Evolutionary conservation across 2,888 invertebrate genomes (phyloP).

Genomic region (Eulithis testata): DNA sequence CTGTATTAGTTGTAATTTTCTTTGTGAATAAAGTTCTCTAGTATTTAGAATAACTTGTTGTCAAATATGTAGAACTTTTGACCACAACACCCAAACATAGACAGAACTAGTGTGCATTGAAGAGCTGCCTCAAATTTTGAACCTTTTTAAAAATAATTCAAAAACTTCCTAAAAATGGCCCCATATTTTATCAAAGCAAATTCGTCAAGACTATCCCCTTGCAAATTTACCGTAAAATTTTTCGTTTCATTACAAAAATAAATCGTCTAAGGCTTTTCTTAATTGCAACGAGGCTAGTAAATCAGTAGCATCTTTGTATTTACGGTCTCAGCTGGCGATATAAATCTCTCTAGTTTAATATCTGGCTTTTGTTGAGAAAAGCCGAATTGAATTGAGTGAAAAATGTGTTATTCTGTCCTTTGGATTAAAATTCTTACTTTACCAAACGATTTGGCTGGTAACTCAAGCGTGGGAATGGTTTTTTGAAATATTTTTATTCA

Average conservation of each 20-base stretch:
- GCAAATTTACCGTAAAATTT: slow-evolving; percentile 32
- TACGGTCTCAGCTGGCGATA: slow-evolving; percentile 33
- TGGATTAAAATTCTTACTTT: slow-evolving; percentile 8
- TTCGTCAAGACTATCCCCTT: slow-evolving; percentile 29
- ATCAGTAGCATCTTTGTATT: slow-evolving; percentile 38
- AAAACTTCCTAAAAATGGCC: background rate
- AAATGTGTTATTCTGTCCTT: slow-evolving; percentile 13
- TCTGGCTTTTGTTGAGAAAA: slow-evolving; percentile 31
- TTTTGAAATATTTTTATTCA: too few species aligned
- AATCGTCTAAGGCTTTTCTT: slow-evolving; percentile 35
- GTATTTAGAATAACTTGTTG: too few species aligned
- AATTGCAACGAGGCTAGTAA: slow-evolving; percentile 39
- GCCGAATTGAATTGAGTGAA: slow-evolving; percentile 28
- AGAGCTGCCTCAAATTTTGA: too few species aligned
- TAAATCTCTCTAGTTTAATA: slow-evolving; percentile 32
- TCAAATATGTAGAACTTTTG: too few species aligned
- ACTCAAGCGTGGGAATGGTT: too few species aligned
- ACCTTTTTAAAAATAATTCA: background rate
- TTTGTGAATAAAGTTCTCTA: too few species aligned
- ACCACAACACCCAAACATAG: too few species aligned
- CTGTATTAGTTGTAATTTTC: too few species aligned
- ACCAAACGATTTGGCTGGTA: background rate
- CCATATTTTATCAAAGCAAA: slow-evolving; percentile 4
- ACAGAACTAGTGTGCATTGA: too few species aligned
- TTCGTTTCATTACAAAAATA: slow-evolving; percentile 37